Base-by-base conservation (phyloP, 1,140 invertebrate genomes). In the Tetranychus urticae region DNA sequence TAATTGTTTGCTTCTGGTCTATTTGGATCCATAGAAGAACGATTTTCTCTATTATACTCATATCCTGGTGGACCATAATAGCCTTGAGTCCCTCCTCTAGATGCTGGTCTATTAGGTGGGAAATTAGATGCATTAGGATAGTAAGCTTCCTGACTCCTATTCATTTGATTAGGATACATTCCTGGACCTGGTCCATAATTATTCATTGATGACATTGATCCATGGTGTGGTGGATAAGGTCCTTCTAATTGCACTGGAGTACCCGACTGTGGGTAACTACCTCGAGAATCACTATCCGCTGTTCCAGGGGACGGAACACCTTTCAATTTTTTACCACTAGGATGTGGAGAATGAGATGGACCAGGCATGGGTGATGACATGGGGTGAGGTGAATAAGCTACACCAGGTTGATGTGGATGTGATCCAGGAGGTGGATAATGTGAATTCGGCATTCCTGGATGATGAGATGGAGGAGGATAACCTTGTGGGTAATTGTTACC, bases 291-390 rank as follows among this genome's bases (percentile, higher is more conserved):
- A 37, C 10, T 36, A 47, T 63, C 55, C 13, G 45, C 46, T 13
- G 56, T 4, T 31, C 13, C 12, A 37, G 59, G 61, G 7, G 64
- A 45, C 12, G 37, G n/a, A 10, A 55, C n/a, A 52, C 59, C 63
- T 65, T 73, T 71, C 62, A 74, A 71, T 62, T 71, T 73, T 55
- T 68, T 67, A 58, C 67, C 65, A 45, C 71, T 58, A 12, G 46
- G 46, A 8, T 47, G 46, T 2, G 46, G 46, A 2, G 46, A 47
- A 14, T 47, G 46, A 12, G 13, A n/a, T 47, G 12, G 34, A 55
- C 23, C 33, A 31, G 13, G 13, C 14, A 13, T 31, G 14, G 31
- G 35, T 23, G 35, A 31, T 23, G 13, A 35, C 13, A 12, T 12
- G 61, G 63, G 58, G 47, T 62, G 63, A 61, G 59, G 23, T 64